Evolutionary conservation across 2,797 vertebrate species (phyloP).

Genomic region (Chloroceryle amazona): DNA sequence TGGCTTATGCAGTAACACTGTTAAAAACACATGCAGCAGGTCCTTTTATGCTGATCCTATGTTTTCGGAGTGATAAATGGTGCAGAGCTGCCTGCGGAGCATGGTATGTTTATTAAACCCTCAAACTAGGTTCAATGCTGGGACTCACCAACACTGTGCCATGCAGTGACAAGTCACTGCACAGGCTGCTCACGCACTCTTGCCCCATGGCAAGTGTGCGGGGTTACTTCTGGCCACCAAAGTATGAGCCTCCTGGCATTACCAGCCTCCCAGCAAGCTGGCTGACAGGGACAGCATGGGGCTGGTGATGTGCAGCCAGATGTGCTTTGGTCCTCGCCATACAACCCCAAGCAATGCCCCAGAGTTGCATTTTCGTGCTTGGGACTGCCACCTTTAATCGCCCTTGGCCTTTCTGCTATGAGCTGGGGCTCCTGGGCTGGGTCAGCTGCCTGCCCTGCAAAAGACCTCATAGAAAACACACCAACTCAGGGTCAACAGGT

Average conservation of each 20-base stretch:
- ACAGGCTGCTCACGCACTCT: fast-evolving
- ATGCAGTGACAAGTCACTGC: fast-evolving
- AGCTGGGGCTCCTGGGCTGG: background rate
- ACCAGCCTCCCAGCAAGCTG: background rate
- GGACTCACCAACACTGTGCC: background rate
- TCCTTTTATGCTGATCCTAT: fast-evolving
- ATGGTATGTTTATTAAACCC: background rate
- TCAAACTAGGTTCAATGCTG: background rate
- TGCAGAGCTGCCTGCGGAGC: background rate
- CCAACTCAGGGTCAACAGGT: background rate
- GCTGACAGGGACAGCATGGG: fast-evolving
- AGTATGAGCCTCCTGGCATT: fast-evolving
- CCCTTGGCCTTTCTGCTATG: fast-evolving
- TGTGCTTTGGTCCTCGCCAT: background rate
- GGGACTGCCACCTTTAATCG: background rate
- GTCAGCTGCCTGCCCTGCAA: background rate
- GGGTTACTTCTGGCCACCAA: background rate
- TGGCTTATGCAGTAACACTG: background rate
- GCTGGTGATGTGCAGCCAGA: fast-evolving
- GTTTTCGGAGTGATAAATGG: fast-evolving
- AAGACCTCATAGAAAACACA: background rate
- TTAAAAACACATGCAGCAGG: fast-evolving
- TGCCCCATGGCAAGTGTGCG: background rate
- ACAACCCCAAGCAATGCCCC: background rate
- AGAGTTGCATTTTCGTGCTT: fast-evolving